phyloP scores from a whole-genome alignment of 2,888 invertebrate genomes.

The Zhuqinia jingwanae region DNA sequence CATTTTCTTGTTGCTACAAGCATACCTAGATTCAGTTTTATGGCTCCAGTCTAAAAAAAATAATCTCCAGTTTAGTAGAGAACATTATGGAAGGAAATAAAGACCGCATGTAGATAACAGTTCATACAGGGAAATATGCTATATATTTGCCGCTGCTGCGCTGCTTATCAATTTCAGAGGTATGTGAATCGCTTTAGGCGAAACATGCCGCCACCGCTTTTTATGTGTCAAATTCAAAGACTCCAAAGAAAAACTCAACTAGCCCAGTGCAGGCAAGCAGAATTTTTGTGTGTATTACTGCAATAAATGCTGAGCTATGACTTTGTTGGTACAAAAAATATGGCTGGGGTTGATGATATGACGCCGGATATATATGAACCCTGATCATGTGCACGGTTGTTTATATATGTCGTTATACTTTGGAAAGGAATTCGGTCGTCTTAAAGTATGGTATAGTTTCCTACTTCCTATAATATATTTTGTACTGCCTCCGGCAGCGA shows the following conservation, averaged over 20 bases:
- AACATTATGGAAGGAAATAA: no score
- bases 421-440: no score
- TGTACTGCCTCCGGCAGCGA: slow-evolving; percentile 6
- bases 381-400: no score
- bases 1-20: no score
- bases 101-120: slow-evolving; percentile 53
- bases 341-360: neutral
- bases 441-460: neutral
- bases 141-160: slow-evolving; percentile 36
- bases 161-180: slow-evolving; percentile 57
- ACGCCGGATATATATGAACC: neutral
- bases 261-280: neutral
- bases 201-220: slow-evolving; percentile 12
- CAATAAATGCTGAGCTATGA: no score
- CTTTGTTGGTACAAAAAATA: neutral
- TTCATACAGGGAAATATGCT: neutral
- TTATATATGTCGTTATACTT: no score
- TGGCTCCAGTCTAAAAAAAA: slow-evolving; percentile 28
- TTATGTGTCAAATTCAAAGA: neutral
- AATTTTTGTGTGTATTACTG: neutral
- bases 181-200: slow-evolving; percentile 63
- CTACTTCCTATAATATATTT: slow-evolving; percentile 1
- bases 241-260: slow-evolving; percentile 2
- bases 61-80: no score
- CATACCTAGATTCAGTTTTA: no score